Evolutionary conservation across 2,113 vertebrate species (phyloP), one percentile per base, ranked within the genome.

Genomic region (Hippocampus barbouri): DNA sequence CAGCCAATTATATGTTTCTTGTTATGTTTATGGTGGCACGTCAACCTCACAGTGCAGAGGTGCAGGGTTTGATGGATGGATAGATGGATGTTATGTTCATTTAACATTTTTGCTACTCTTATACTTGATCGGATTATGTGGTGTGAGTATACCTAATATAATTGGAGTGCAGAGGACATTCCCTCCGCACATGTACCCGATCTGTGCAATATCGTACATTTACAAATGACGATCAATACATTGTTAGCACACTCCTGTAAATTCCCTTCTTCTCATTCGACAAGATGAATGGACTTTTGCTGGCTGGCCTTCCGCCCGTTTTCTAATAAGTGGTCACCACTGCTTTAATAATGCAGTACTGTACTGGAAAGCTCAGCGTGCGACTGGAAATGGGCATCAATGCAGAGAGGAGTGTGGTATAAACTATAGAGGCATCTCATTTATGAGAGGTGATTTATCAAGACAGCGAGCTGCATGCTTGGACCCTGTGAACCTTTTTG

Each of bases 401-500:
- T 78, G 77, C 70, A 20, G 23, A 62, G 70, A 79, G 72, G 66
- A 68, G 70, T 76, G 18, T 70, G 69, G 72, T 78, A 72, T 83
- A 83, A 83, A 81, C 78, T 82, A 82, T 72, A 85, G 68, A 70
- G 79, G 87, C 78, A 73, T 86, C 77, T 86, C 30, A 82, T 89
- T 85, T 90, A 79, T 78, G 74, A 70, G 40, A 38, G 73, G 84
- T 85, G 66, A 85, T 90, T 84, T 79, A 84, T 89, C 81, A 87
- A 79, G 79, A 76, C 77, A 83, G 70, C 47, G 72, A 70, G 70
- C 79, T 69, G 73, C 70, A 34, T 66, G 79, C 66, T 25, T 71
- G 80, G 79, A 81, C 82, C 75, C 77, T 64, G 34, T 67, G 62
- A 88, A 75, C 76, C 80, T 74, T 66, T 77, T 67, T 75, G 80